These are phyloP conservation scores for Conus betulinus DNA, from an alignment of 1,140 invertebrate genomes.

Conservation along the genomic window DNA sequence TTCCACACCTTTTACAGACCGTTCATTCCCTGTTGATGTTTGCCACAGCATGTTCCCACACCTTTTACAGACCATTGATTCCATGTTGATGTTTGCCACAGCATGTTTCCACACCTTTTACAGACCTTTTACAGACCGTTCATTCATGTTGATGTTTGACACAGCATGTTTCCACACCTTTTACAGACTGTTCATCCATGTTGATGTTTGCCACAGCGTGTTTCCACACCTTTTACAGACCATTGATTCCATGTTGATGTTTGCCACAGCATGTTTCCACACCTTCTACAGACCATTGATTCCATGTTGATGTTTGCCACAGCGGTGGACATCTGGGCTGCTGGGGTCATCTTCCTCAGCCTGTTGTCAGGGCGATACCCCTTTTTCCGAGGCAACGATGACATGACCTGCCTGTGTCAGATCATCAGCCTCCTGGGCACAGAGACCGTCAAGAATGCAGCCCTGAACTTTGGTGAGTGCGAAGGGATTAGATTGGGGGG, in stretches of 20 bases:
- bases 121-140: no score
- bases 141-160: no score
- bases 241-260: neutral
- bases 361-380: conserved; percentile 88
- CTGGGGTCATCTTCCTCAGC: conserved; percentile 89
- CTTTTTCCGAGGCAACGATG: conserved; percentile 89
- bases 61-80: no score
- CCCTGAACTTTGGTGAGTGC: conserved; percentile 82
- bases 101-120: no score
- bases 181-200: no score
- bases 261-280: neutral
- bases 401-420: conserved; percentile 88
- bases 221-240: no score
- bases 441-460: conserved; percentile 82
- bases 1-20: no score
- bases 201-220: no score
- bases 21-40: no score
- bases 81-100: no score
- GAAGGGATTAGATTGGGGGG: neutral
- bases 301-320: conserved; percentile 55
- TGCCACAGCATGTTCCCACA: no score
- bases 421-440: conserved; percentile 88
- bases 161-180: no score
- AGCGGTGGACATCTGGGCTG: conserved; percentile 93
- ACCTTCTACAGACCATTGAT: neutral